A percentile compares a stretch with the other conserved stretches of the same genome.
Evolutionary conservation across 2,797 vertebrate species (phyloP).

Genomic region (Gastrophryne carolinensis): DNA sequence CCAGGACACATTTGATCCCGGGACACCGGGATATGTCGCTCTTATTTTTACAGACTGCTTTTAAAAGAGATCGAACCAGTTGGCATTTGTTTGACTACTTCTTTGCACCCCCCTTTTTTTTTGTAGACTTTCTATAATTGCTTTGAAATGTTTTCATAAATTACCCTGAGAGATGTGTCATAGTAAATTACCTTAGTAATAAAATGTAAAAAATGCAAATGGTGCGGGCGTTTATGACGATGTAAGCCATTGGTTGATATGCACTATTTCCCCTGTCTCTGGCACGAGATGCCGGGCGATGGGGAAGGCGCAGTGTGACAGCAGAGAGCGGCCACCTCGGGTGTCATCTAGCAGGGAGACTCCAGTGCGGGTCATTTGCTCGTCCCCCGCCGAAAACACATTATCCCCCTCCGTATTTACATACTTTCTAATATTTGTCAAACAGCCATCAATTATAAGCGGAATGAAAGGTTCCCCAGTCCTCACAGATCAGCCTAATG

Average conservation of each 20-base stretch:
- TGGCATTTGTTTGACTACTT: constrained; percentile 70
- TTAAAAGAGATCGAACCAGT: constrained; percentile 67
- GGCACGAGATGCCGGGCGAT: constrained; percentile 82
- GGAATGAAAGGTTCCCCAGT: constrained; percentile 98
- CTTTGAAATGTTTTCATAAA: constrained; percentile 80
- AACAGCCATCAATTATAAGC: constrained; percentile 99
- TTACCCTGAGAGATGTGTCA: constrained; percentile 82
- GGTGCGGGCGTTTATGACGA: constrained; percentile 86
- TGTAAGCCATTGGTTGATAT: constrained; percentile 97
- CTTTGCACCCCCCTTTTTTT: constrained; percentile 55
- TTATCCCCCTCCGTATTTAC: constrained; percentile 97
- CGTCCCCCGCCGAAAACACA: constrained; percentile 99
- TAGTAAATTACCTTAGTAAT: constrained; percentile 86
- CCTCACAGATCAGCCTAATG: constrained; percentile 95
- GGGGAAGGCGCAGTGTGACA: constrained; percentile 91
- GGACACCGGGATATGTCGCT: neutral
- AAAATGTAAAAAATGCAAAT: constrained; percentile 96
- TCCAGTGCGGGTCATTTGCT: constrained; percentile 98
- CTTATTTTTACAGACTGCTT: constrained; percentile 8
- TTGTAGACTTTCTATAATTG: constrained; percentile 75
- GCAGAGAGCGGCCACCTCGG: constrained; percentile 85
- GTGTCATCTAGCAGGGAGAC: constrained; percentile 92
- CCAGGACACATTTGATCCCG: too few species aligned
- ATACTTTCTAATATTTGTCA: constrained; percentile 99
- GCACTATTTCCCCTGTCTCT: constrained; percentile 98